These are phyloP conservation scores for Gastrophysa polygoni DNA, from an alignment of 2,888 invertebrate species.

Conservation along the genomic window DNA sequence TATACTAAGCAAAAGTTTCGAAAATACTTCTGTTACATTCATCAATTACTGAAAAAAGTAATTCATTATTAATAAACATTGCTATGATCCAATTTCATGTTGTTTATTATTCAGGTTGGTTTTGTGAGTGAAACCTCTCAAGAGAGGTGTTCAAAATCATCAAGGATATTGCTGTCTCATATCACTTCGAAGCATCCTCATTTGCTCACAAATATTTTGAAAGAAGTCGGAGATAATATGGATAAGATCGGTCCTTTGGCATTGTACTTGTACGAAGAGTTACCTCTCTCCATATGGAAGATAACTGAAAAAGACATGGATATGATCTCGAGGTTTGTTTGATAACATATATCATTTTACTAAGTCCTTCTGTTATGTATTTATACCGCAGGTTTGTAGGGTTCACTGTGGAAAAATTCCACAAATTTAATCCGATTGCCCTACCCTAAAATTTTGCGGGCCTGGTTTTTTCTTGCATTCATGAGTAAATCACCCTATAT, in stretches of 20 bases:
- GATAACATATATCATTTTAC: too few relatives aligned
- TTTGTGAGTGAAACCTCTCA: constrained; percentile 72
- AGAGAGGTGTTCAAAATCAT: constrained; percentile 76
- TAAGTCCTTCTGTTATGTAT: too few relatives aligned
- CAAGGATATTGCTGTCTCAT: constrained; percentile 72
- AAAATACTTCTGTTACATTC: too few relatives aligned
- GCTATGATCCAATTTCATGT: not conserved
- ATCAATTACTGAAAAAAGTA: too few relatives aligned
- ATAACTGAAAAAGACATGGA: constrained; percentile 70
- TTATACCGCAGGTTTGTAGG: constrained; percentile 35
- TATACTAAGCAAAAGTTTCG: too few relatives aligned
- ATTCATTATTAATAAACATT: too few relatives aligned
- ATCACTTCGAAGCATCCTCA: constrained; percentile 72
- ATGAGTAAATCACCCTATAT: too few relatives aligned
- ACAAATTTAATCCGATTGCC: too few relatives aligned
- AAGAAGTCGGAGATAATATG: constrained; percentile 65
- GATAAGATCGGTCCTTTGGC: constrained; percentile 61
- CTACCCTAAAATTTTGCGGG: too few relatives aligned
- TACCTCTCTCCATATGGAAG: constrained; percentile 73
- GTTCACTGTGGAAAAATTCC: not conserved
- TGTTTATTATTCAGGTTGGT: constrained; percentile 65
- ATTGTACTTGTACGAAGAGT: constrained; percentile 73
- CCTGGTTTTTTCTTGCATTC: too few relatives aligned
- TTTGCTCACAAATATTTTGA: constrained; percentile 70
- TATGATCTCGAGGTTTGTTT: constrained; percentile 60